Base-by-base conservation (phyloP, 2,797 vertebrate species). In the Bufotes viridis region DNA sequence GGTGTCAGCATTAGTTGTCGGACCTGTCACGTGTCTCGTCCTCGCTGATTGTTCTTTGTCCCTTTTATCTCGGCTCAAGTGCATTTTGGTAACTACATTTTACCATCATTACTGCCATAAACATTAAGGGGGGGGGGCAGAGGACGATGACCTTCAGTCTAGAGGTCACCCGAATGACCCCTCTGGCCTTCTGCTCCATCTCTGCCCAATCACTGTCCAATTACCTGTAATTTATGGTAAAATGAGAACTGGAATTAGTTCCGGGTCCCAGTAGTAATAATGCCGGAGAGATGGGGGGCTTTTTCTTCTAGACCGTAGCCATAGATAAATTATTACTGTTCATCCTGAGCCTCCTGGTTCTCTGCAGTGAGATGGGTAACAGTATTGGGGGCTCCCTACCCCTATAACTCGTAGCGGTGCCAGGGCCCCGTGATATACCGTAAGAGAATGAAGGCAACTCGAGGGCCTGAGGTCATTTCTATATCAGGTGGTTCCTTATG, bases 161-260 rank as follows among this genome's bases (percentile, higher is more conserved):
- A 91, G 86, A 93, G 96, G 94, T 94, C 93, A 95, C 72, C 91
- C 90, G 91, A 91, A 91, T 95, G 95, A 96, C 95, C 96, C 95
- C 92, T 93, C 91, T 92, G 95, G 95, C 96, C 96, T 94, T 96
- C 91, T 84, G 55, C 89, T 90, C 87, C 89, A 88, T 90, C 86
- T 86, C 92, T 88, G 93, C 90, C 94, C 94, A 96, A 96, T 96
- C 96, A 96, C 95, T 96, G 96, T 96, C 96, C 67, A 96, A 96
- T 96, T 96, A 96, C 95, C 93, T 94, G 95, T 96, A 96, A 96
- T 96, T 96, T 96, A 96, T 96, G 96, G 95, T 96, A 96, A 96
- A 96, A 96, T 96, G 95, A 96, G 96, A 96, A 95, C 22, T 65
- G 29, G 93, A 95, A 96, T 96, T 95, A 95, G 91, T 90, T 92